Percentiles rank a stretch among this genome's conserved stretches.
phyloP scores from a whole-genome alignment of 2,797 vertebrate species.

The Pantherophis vulpinus region DNA sequence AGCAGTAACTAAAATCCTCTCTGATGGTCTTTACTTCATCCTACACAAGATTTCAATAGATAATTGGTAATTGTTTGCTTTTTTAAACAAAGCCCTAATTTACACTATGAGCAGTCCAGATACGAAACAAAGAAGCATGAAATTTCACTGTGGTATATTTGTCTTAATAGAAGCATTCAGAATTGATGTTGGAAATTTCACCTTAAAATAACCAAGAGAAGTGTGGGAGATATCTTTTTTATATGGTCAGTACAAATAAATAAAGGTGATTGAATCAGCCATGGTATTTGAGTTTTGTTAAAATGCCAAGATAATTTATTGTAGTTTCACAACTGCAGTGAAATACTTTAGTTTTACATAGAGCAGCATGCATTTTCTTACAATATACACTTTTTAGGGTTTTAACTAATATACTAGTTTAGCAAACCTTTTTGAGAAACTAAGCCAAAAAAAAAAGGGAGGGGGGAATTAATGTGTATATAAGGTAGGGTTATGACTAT shows the following conservation, averaged over 20 bases:
- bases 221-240: not conserved
- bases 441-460: not conserved
- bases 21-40: constrained; percentile 20
- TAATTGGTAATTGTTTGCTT: not conserved
- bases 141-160: not conserved
- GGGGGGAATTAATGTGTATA: not conserved
- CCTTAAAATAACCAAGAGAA: not conserved
- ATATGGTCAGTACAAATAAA: not conserved
- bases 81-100: not conserved
- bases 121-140: not conserved
- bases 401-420: not conserved
- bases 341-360: not conserved
- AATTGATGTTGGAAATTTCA: not conserved
- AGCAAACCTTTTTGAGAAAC: not conserved
- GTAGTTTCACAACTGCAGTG: not conserved
- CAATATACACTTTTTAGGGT: not conserved
- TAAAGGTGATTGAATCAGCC: not conserved
- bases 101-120: not conserved
- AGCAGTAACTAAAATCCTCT: constrained; percentile 40
- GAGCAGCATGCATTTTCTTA: not conserved
- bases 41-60: constrained; percentile 1
- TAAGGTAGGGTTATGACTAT: too few species aligned
- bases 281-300: not conserved
- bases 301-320: not conserved
- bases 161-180: not conserved